Conservation (phyloP, 1,140 invertebrate genomes). For the Hormaphis cornu region DNA sequence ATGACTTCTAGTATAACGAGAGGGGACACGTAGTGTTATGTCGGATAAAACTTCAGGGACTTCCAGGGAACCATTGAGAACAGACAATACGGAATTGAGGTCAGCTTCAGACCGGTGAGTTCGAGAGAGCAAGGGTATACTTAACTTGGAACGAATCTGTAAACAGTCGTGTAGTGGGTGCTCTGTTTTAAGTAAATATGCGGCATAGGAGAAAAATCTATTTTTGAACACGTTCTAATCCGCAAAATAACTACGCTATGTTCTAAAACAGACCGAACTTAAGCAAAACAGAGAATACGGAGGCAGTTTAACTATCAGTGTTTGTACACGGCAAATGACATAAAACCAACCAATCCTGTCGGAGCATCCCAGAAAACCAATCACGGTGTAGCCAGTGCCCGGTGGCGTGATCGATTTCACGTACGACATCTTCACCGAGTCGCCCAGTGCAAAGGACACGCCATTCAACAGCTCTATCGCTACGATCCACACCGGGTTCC, state of each 20-base stretch:
- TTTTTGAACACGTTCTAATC: too few relatives aligned
- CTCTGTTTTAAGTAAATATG: background rate
- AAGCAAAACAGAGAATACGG: too few relatives aligned
- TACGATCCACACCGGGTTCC: constrained; percentile 70
- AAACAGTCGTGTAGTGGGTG: background rate
- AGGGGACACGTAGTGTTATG: background rate
- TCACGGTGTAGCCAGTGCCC: background rate
- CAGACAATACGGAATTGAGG: too few relatives aligned
- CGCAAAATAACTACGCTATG: too few relatives aligned
- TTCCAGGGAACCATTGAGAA: too few relatives aligned
- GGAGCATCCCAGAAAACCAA: background rate
- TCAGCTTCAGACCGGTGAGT: too few relatives aligned
- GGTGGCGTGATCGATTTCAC: constrained; percentile 68
- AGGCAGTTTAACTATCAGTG: too few relatives aligned
- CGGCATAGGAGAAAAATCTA: background rate
- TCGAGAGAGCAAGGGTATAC: too few relatives aligned
- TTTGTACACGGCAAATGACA: too few relatives aligned
- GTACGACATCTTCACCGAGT: constrained; percentile 80
- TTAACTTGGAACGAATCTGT: background rate
- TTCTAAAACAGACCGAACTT: too few relatives aligned
- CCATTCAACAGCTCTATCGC: constrained; percentile 79
- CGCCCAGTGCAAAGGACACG: constrained; percentile 77
- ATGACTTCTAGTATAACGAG: background rate
- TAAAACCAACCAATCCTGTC: background rate
- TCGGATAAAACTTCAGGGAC: background rate